Evolutionary conservation across 2,888 invertebrate genomes (phyloP).

Genomic region (Dryadula phaetusa): DNA sequence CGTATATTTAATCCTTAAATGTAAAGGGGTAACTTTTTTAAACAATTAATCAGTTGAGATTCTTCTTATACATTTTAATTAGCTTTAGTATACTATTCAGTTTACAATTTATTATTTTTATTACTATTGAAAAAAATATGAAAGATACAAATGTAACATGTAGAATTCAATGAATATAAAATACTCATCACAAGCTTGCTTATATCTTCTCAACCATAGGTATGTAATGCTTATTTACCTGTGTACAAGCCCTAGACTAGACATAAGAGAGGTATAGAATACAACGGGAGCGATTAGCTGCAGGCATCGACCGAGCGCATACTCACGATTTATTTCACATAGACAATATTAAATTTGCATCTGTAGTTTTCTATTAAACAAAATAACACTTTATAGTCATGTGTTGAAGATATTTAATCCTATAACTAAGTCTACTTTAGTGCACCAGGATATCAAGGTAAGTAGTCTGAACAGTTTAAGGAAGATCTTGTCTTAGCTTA

Average conservation of each 20-base stretch:
- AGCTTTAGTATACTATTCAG: neutral
- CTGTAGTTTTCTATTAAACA: conserved; percentile 51
- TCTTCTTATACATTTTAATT: conserved; percentile 23
- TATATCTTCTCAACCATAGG: conserved; percentile 7
- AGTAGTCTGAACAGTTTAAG: conserved; percentile 71
- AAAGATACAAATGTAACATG: too few species aligned
- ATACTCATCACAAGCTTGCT: neutral
- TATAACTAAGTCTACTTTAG: conserved; percentile 11
- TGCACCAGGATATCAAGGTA: conserved; percentile 37
- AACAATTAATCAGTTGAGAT: conserved; percentile 42
- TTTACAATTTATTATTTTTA: neutral
- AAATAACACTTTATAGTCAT: conserved; percentile 49
- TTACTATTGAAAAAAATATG: neutral
- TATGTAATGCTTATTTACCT: conserved; percentile 11
- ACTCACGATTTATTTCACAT: conserved; percentile 75
- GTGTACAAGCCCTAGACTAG: conserved; percentile 31
- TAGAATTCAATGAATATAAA: neutral
- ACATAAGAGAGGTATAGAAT: conserved; percentile 58
- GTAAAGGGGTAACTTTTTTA: conserved; percentile 79
- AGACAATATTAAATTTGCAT: conserved; percentile 60
- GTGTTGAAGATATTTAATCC: conserved; percentile 37
- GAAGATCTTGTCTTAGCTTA: conserved; percentile 70
- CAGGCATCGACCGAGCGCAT: conserved; percentile 66
- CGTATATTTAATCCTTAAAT: conserved; percentile 79
- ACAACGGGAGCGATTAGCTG: conserved; percentile 78